Evolutionary conservation across 2,113 vertebrate genomes (phyloP), one percentile per base, ranked within the genome.

Genomic region (Caranx ignobilis): DNA sequence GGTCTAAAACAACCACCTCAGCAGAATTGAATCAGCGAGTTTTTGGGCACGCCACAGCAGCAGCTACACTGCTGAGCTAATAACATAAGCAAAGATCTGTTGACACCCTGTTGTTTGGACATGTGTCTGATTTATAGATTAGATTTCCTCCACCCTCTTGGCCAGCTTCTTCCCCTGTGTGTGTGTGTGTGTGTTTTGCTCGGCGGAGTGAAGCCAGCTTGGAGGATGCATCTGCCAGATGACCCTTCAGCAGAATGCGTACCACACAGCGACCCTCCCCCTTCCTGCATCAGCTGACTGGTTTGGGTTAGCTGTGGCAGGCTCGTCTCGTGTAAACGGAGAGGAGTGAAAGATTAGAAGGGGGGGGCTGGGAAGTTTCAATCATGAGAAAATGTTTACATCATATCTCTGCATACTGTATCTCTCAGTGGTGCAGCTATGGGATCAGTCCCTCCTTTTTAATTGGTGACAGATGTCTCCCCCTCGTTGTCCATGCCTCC

Each of bases 401-500:
- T 87, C 75, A 12, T 64, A 59, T 77, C 56, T 63, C 41, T 81
- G 65, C 77, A 64, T 52, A 79, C 72, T 73, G 47, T 63, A 80
- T 77, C 71, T 82, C 63, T 71, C 32, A 47, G 37, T 66, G 70
- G 37, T 37, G 55, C 65, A 66, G 85, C 79, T 67, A 67, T 79
- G 79, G 71, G 61, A 74, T 73, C 52, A 64, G 39, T 70, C 82
- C 67, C 56, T 86, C 31, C 69, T 48, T 79, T 82, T 52, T 91
- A 93, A 93, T 89, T 77, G 79, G 68, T 19, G 81, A 75, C 93
- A 94, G 92, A 92, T 93, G 92, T 88, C 67, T 70, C 64, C 48
- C 47, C 61, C 50, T 61, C 67, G n/a, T 26, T 59, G 13, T 59
- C 69, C 41, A 45, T 77, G 47, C 63, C 71, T 69, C 70, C 68